Conservation (phyloP, 1,140 invertebrate genomes). For the Drosophila guanche region DNA sequence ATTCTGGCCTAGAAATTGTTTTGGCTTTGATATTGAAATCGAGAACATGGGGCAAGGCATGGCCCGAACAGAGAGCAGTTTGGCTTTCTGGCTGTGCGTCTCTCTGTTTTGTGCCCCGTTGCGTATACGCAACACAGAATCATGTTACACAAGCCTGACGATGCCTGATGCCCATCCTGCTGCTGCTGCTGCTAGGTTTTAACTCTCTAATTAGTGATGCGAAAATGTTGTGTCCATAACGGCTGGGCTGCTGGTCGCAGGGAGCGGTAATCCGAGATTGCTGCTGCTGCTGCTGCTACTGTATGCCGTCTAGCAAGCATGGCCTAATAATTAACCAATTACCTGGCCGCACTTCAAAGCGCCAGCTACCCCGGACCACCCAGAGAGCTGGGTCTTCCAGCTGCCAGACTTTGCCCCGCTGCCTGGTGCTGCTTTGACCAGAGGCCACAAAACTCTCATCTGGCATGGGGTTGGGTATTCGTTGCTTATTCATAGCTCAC, state of each 20-base stretch:
- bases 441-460: constrained; percentile 53
- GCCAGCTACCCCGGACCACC: constrained; percentile 2
- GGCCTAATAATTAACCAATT: constrained; percentile 65
- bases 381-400: not conserved
- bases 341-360: constrained; percentile 60
- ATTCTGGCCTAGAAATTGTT: too few species aligned
- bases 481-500: constrained; percentile 63
- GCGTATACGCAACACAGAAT: too few species aligned
- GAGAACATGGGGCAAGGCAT: too few species aligned
- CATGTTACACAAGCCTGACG: too few species aligned
- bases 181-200: not conserved
- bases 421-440: constrained; percentile 29
- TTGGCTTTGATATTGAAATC: too few species aligned
- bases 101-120: too few species aligned
- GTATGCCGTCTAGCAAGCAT: constrained; percentile 37
- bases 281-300: constrained; percentile 8
- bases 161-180: too few species aligned
- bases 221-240: constrained; percentile 47
- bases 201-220: constrained; percentile 33
- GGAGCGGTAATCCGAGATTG: constrained; percentile 19
- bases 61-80: not conserved
- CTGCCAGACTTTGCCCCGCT: constrained; percentile 23
- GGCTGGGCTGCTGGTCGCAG: not conserved
- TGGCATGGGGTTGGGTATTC: constrained; percentile 10
- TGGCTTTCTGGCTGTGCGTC: not conserved